Evolutionary conservation across 2,797 vertebrate species (phyloP), one percentile per base, ranked within the genome.

Genomic region (Spinus pinus): DNA sequence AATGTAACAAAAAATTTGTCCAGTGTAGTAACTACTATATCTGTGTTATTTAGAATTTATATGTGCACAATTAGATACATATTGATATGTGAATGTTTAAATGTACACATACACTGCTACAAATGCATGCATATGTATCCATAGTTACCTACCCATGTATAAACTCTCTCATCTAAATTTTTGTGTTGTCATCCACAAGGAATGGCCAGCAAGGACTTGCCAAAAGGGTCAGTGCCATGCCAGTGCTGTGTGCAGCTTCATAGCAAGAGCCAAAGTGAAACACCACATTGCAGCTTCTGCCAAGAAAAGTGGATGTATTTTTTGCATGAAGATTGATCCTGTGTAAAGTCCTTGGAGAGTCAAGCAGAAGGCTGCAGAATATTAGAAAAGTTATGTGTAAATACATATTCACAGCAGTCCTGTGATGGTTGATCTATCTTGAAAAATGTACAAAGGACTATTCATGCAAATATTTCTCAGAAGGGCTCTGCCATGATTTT

Each of bases 1-100:
- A 54, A 44, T 70, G 39, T 60, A 67, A 19, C 0, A 22, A 39
- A 28, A 47, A n/a, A 23, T 1, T 0, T 14, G 0, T 4, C 8
- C 14, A 21, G 27, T 47, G 3, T n/a, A 56, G 8, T 44, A 10
- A 44, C 56, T 54, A 31, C 1, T 39, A 3, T 16, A 12, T 27
- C 17, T 39, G 8, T 53, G 6, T 27, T 47, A 11, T 60, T 53
- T 47, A 24, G 10, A 70, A 47, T 21, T 54, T 8, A 33, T 58
- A 9, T 62, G 6, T 41, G 6, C 8, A 20, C 30, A 44, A n/a
- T 57, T 30, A 35, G 22, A 51, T 16, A 21, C 4, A 19, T 5
- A 62, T 24, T 11, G 0, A 24, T 22, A 37, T 6, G 2, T 23
- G 44, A 37, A 31, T 18, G 2, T 46, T 85, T 41, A 77, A 64